Conservation (phyloP, 2,113 vertebrate genomes). For the Grallaria varia region DNA sequence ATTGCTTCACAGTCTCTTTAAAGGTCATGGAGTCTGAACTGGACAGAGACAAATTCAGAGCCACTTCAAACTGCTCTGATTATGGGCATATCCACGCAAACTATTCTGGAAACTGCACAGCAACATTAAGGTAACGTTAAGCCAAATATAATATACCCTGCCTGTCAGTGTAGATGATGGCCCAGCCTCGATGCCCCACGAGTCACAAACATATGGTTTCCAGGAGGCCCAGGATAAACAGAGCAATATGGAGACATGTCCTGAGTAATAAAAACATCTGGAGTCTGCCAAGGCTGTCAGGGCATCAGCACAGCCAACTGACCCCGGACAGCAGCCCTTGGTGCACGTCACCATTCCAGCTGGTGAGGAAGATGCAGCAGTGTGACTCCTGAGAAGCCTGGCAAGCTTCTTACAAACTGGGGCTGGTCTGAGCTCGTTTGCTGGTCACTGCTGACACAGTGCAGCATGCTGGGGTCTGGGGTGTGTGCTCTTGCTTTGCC, state of each 20-base stretch:
- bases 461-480: accelerated
- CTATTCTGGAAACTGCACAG: neutral
- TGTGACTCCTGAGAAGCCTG: neutral
- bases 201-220: neutral
- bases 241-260: neutral
- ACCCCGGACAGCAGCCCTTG: neutral
- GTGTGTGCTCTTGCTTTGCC: neutral
- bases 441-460: neutral
- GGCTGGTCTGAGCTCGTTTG: neutral
- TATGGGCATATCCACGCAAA: neutral
- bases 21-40: neutral
- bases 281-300: neutral
- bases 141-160: neutral
- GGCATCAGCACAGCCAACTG: neutral
- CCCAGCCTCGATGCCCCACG: neutral
- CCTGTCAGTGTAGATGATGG: neutral
- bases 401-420: neutral
- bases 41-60: neutral
- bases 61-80: neutral
- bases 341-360: neutral
- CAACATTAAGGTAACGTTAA: neutral
- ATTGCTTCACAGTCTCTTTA: neutral
- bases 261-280: neutral
- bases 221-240: neutral
- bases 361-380: neutral